Evolutionary conservation across 2,888 invertebrate species (phyloP).

Genomic region (Brachynemurus nebulosus): DNA sequence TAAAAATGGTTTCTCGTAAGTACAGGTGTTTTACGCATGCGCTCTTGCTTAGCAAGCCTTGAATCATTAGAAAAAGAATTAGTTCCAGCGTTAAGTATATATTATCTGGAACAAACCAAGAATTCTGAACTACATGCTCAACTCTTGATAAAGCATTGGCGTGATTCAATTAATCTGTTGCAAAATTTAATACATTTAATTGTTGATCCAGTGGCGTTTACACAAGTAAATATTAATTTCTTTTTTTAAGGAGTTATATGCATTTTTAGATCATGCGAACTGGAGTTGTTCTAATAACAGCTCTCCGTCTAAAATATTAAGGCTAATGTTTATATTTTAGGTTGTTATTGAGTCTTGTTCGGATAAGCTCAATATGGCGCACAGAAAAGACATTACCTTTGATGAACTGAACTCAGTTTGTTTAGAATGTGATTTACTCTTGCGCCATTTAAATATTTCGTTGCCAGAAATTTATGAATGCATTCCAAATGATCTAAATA

Average conservation of each 20-base stretch:
- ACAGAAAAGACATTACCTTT: too few species aligned
- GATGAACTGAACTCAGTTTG: slow-evolving; percentile 1
- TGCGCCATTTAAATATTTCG: slow-evolving; percentile 8
- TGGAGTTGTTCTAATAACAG: slow-evolving; percentile 29
- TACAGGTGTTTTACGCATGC: slow-evolving; percentile 46
- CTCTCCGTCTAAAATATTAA: slow-evolving; percentile 34
- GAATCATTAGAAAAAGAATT: slow-evolving; percentile 54
- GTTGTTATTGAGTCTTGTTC: slow-evolving; percentile 9
- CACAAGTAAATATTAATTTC: slow-evolving; percentile 38
- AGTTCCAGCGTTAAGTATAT: slow-evolving; percentile 41
- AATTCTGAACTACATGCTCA: slow-evolving; percentile 36
- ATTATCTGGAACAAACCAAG: slow-evolving; percentile 34
- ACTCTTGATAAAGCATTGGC: slow-evolving; percentile 43
- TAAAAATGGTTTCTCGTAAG: too few species aligned
- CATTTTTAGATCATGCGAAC: too few species aligned
- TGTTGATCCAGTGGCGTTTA: slow-evolving; percentile 54
- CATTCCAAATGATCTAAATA: background rate
- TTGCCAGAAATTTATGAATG: slow-evolving; percentile 9
- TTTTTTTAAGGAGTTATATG: too few species aligned
- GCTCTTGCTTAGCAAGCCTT: slow-evolving; percentile 49
- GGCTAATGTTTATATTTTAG: slow-evolving; percentile 4
- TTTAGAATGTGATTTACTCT: slow-evolving; percentile 6
- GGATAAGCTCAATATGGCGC: too few species aligned
- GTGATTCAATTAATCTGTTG: slow-evolving; percentile 40
- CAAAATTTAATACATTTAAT: slow-evolving; percentile 46